A percentile compares a stretch with the other conserved stretches of the same genome.
Evolutionary conservation across 1,140 invertebrate genomes (phyloP).

Genomic region (Papilio aristodemus): DNA sequence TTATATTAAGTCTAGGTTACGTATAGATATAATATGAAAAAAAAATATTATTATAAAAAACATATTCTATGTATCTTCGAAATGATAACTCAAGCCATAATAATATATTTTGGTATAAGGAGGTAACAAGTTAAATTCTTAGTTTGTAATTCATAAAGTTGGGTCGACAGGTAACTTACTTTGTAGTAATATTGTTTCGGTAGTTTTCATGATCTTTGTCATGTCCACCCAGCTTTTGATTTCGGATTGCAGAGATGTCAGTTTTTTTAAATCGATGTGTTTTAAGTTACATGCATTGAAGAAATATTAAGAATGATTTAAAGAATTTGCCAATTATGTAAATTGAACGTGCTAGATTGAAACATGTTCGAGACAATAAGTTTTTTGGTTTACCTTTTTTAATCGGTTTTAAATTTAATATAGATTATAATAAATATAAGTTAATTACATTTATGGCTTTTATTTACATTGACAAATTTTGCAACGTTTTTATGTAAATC

Average conservation of each 20-base stretch:
- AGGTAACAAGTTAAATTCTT: slow-evolving; percentile 67
- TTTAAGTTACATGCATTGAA: slow-evolving; percentile 41
- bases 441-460: not conserved
- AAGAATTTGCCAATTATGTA: not conserved
- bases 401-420: not conserved
- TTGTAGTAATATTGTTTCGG: slow-evolving; percentile 42
- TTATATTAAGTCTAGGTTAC: slow-evolving; percentile 73
- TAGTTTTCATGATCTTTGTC: slow-evolving; percentile 48
- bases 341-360: not conserved
- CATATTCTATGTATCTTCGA: slow-evolving; percentile 72
- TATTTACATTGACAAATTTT: not conserved
- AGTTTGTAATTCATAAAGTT: slow-evolving; percentile 57
- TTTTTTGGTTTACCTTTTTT: not conserved
- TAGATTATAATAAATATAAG: not conserved
- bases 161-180: slow-evolving; percentile 49
- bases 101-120: slow-evolving; percentile 80
- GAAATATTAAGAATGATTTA: slow-evolving; percentile 25
- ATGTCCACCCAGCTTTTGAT: slow-evolving; percentile 57
- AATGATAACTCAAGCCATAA: slow-evolving; percentile 78
- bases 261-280: slow-evolving; percentile 45
- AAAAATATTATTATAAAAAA: slow-evolving; percentile 67
- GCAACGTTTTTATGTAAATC: slow-evolving; percentile 1
- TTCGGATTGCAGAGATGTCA: slow-evolving; percentile 44
- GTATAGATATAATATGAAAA: slow-evolving; percentile 71
- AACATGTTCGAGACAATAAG: slow-evolving; percentile 5